These are phyloP conservation scores for Lucilia cuprina DNA, from an alignment of 1,140 invertebrate species.

Conservation along the genomic window DNA sequence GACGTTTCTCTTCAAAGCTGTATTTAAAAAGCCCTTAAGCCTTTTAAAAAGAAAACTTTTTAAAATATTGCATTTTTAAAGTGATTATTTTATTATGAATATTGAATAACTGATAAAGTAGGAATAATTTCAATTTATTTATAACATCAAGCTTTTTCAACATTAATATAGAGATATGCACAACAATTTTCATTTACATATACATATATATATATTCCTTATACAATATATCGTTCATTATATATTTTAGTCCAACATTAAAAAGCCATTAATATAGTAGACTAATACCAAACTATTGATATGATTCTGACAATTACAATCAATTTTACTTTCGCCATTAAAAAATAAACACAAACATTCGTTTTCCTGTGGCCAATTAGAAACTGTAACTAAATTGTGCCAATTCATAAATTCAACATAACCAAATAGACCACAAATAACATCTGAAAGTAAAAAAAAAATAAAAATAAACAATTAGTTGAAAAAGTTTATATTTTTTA, in stretches of 20 bases:
- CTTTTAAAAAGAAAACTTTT: no score
- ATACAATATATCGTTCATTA: no score
- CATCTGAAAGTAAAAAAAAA: slow-evolving; percentile 41
- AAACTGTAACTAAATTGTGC: slow-evolving; percentile 54
- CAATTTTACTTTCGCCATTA: slow-evolving; percentile 35
- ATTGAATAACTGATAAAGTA: no score
- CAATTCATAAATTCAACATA: slow-evolving; percentile 58
- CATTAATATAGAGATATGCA: no score
- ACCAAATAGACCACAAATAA: slow-evolving; percentile 54
- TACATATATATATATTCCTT: no score
- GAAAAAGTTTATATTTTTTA: background rate
- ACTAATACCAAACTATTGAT: slow-evolving; percentile 53
- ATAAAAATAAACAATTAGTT: background rate
- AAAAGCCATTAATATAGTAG: slow-evolving; percentile 50
- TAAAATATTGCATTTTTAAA: no score
- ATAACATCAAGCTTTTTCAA: no score
- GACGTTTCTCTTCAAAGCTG: no score
- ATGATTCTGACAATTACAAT: slow-evolving; percentile 41
- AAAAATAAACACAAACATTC: slow-evolving; percentile 34
- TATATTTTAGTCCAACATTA: slow-evolving; percentile 47
- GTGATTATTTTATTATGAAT: no score
- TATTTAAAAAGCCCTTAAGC: no score
- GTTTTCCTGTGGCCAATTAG: slow-evolving; percentile 47
- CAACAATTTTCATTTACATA: no score
- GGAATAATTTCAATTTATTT: no score